These are phyloP conservation scores for Sussaba pulchella DNA, from an alignment of 2,888 invertebrate genomes.

Conservation along the genomic window DNA sequence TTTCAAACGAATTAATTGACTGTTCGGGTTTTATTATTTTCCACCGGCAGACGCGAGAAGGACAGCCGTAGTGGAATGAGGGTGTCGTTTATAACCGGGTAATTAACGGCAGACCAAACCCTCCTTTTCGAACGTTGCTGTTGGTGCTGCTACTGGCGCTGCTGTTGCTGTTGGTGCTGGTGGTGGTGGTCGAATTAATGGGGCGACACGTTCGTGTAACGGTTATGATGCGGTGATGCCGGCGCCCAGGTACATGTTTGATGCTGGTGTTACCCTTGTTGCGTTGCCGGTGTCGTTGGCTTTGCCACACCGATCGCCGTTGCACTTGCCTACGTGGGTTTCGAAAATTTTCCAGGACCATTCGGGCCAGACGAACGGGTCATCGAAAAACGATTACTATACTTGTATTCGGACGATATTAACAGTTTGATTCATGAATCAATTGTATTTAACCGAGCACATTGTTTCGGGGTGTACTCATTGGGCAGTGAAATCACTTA, in stretches of 20 bases:
- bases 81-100: slow-evolving; percentile 69
- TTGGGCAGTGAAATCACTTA: background rate
- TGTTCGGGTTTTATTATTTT: slow-evolving; percentile 69
- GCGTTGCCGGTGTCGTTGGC: slow-evolving; percentile 55
- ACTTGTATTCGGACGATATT: slow-evolving; percentile 15
- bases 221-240: slow-evolving; percentile 68
- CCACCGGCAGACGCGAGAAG: slow-evolving; percentile 2
- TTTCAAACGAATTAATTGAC: slow-evolving; percentile 69
- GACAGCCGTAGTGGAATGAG: slow-evolving; percentile 49
- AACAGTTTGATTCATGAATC: slow-evolving; percentile 25
- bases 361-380: slow-evolving; percentile 58
- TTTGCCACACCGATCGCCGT: slow-evolving; percentile 37
- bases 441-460: slow-evolving; percentile 11
- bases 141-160: slow-evolving; percentile 5
- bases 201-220: slow-evolving; percentile 68
- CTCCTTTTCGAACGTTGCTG: slow-evolving; percentile 48
- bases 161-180: slow-evolving; percentile 23
- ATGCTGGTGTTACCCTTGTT: slow-evolving; percentile 62
- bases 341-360: slow-evolving; percentile 55
- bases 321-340: slow-evolving; percentile 29
- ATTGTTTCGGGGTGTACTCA: background rate
- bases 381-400: slow-evolving; percentile 65
- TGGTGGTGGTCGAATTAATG: slow-evolving; percentile 70
- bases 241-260: slow-evolving; percentile 52
- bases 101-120: slow-evolving; percentile 67